Evolutionary conservation across 2,797 vertebrate genomes (phyloP).

Genomic region (Pseudochirops corinnae): DNA sequence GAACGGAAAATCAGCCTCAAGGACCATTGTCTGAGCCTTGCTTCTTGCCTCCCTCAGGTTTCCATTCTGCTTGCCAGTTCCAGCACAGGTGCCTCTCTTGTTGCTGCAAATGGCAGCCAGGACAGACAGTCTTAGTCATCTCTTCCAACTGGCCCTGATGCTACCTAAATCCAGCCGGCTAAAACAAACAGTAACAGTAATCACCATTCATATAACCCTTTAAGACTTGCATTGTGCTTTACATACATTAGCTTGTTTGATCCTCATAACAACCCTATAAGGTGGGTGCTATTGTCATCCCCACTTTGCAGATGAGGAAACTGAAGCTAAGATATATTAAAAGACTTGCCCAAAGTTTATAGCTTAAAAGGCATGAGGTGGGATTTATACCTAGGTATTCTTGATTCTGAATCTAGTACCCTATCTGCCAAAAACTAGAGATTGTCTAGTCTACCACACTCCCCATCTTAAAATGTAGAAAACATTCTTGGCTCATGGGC

Average conservation of each 20-base stretch:
- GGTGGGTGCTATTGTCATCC: not conserved
- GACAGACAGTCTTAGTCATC: not conserved
- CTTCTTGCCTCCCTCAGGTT: not conserved
- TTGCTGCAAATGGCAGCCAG: not conserved
- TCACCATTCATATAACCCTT: not conserved
- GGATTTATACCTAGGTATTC: not conserved
- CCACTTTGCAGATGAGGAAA: not conserved
- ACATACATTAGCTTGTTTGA: not conserved
- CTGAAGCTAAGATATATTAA: not conserved
- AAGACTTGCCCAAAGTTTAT: not conserved
- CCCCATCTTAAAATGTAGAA: not conserved
- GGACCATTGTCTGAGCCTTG: not conserved
- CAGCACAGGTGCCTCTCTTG: not conserved
- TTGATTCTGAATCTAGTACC: not conserved
- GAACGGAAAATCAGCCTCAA: conserved; percentile 46
- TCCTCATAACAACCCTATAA: not conserved
- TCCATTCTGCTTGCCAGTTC: not conserved
- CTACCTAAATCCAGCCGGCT: not conserved
- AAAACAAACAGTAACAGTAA: not conserved
- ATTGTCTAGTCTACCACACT: not conserved
- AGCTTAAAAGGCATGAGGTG: not conserved
- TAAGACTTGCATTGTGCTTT: not conserved
- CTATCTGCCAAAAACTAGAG: not conserved
- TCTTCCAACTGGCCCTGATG: not conserved
- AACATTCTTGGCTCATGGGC: not conserved